A percentile compares a stretch with the other conserved stretches of the same genome.
Evolutionary conservation across 2,797 vertebrate genomes (phyloP).

Genomic region (Labroides dimidiatus): DNA sequence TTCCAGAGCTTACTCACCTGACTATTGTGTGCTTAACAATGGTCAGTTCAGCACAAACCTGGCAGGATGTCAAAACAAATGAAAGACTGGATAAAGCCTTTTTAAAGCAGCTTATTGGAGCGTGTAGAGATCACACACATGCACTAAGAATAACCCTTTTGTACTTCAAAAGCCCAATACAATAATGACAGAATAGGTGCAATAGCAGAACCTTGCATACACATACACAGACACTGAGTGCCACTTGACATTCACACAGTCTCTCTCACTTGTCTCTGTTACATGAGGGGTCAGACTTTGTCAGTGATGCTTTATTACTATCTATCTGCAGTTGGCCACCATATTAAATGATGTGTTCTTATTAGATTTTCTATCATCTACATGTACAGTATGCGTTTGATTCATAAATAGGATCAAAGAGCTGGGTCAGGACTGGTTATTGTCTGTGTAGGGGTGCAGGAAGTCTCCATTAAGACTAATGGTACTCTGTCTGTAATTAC

Average conservation of each 20-base stretch:
- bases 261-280: constrained; percentile 14
- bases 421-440: constrained; percentile 52
- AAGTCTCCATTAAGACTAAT: constrained; percentile 69
- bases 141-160: background rate
- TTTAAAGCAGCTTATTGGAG: constrained; percentile 2
- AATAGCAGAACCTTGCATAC: background rate
- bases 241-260: constrained; percentile 40
- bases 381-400: constrained; percentile 15
- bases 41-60: background rate
- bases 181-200: constrained; percentile 1
- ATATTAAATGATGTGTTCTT: constrained; percentile 10
- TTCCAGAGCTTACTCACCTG: background rate
- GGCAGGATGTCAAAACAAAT: constrained; percentile 6
- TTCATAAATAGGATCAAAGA: constrained; percentile 65
- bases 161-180: constrained; percentile 4
- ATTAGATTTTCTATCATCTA: constrained; percentile 7
- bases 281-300: constrained; percentile 1
- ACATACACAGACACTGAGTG: constrained; percentile 2
- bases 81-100: background rate
- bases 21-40: background rate
- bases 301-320: background rate
- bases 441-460: constrained; percentile 66
- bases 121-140: background rate
- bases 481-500: constrained; percentile 60
- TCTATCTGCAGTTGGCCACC: no score